A percentile compares a stretch with the other conserved stretches of the same genome.
Conservation (phyloP, 2,888 invertebrate genomes). For the Acanthosepion esculentum region DNA sequence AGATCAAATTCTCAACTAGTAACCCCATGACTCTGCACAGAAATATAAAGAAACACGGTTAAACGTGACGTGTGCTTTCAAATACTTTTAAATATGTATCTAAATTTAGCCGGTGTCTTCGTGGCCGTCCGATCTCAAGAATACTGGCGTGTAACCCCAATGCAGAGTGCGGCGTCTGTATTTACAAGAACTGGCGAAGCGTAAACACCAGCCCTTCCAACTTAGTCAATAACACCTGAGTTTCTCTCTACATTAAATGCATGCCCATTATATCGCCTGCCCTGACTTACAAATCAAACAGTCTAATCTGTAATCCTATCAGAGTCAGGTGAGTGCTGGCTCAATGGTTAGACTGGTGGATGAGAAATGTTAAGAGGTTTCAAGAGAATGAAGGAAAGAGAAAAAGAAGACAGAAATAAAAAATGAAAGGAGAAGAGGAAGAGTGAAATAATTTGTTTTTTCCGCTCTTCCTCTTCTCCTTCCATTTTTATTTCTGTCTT, state of each 20-base stretch:
- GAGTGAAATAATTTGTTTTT: too few relatives aligned
- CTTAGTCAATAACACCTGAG: not conserved
- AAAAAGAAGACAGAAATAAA: too few relatives aligned
- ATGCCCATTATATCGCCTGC: not conserved
- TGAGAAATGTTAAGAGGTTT: too few relatives aligned
- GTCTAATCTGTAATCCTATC: not conserved
- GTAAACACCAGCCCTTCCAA: not conserved
- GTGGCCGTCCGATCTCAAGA: not conserved
- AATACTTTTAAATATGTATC: not conserved
- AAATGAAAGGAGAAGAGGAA: too few relatives aligned
- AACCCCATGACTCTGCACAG: not conserved
- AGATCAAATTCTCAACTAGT: not conserved
- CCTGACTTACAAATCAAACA: not conserved
- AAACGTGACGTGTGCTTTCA: not conserved
- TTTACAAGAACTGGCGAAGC: not conserved
- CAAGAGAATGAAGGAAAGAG: too few relatives aligned
- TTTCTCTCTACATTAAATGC: not conserved
- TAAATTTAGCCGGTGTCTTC: not conserved
- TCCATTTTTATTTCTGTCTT: too few relatives aligned
- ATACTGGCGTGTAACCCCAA: not conserved
- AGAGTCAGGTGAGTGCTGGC: not conserved
- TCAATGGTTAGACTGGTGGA: too few relatives aligned
- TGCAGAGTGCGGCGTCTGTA: not conserved
- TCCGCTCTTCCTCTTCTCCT: too few relatives aligned
- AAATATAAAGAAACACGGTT: not conserved